These are phyloP conservation scores for Pocillopora damicornis DNA, from an alignment of 64 coral and sea anemone species.

Conservation along the genomic window DNA sequence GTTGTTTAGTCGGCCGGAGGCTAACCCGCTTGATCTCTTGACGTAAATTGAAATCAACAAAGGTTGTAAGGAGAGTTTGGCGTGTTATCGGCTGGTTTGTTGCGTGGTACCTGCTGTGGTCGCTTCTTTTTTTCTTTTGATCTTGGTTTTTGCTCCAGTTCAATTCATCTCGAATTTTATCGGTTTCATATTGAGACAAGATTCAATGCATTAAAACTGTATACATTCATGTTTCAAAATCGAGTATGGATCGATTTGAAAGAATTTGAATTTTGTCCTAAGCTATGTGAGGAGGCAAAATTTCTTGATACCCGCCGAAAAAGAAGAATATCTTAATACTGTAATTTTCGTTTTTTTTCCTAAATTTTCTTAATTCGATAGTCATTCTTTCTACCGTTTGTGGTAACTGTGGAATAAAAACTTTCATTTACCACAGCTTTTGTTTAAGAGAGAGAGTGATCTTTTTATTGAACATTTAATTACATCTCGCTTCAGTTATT, in stretches of 20 bases:
- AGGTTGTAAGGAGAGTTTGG: not conserved
- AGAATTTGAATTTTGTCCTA: too few relatives aligned
- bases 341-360: not conserved
- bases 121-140: not conserved
- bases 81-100: not conserved
- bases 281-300: too few relatives aligned
- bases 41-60: not conserved
- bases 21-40: too few relatives aligned
- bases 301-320: too few relatives aligned
- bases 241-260: too few relatives aligned
- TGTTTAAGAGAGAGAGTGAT: not conserved
- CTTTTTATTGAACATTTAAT: not conserved
- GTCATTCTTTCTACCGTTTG: not conserved
- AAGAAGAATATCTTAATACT: not conserved
- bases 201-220: not conserved
- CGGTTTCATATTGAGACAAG: not conserved
- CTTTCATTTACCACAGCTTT: not conserved
- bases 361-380: not conserved
- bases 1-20: too few relatives aligned
- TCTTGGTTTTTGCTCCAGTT: not conserved
- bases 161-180: not conserved
- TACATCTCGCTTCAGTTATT: not conserved
- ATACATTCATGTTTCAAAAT: too few relatives aligned
- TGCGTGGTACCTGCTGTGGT: slow-evolving; percentile 20
- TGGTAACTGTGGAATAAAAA: not conserved